Evolutionary conservation across 2,113 vertebrate species (phyloP), one percentile per base, ranked within the genome.

Genomic region (Lagenorhynchus albirostris): DNA sequence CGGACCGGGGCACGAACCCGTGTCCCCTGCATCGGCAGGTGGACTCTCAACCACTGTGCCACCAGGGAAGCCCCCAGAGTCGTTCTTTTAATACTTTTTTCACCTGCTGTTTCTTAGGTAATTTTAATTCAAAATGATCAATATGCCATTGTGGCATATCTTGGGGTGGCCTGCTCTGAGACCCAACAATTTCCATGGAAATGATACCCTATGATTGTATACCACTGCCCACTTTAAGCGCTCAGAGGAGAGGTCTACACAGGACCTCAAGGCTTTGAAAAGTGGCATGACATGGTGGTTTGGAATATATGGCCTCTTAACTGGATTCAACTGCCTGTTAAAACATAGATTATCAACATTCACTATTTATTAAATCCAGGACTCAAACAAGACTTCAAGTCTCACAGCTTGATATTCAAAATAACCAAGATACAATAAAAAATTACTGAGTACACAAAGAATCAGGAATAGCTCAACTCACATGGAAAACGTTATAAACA

Each of bases 241-340:
- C 8, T 53, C 7, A 65, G 4, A 9, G 31, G 9, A 62, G 36
- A 62, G 5, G 62, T 33, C 3, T 9, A 70, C 50, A 58, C 17
- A 93, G 36, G 8, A 3, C 11, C 12, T 6, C 7, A 47, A 33
- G 31, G 36, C 23, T 70, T 50, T 44, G 44, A 53, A 73, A 50
- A 8, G 3, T 63, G 5, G 11, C 4, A 31, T 36, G 8, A 36
- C 1, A 8, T 53, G 5, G 4, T 55, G 26, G 15, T 5, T 47
- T 92, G 31, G 38, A 76, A 53, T 65, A 29, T 38, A 20, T 38
- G 8, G 2, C 12, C 8, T 31, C 6, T 38, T 74, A 36, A 20
- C 58, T 26, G 12, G 15, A 63, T 76, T 76, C 41, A 74, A 53
- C 3, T 25, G 8, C 58, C 41, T 76, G 7, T 65, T 71, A 47